A percentile compares a stretch with the other conserved stretches of the same genome.
Conservation (phyloP, 2,888 invertebrate species). For the Branchinecta sandiegonensis region DNA sequence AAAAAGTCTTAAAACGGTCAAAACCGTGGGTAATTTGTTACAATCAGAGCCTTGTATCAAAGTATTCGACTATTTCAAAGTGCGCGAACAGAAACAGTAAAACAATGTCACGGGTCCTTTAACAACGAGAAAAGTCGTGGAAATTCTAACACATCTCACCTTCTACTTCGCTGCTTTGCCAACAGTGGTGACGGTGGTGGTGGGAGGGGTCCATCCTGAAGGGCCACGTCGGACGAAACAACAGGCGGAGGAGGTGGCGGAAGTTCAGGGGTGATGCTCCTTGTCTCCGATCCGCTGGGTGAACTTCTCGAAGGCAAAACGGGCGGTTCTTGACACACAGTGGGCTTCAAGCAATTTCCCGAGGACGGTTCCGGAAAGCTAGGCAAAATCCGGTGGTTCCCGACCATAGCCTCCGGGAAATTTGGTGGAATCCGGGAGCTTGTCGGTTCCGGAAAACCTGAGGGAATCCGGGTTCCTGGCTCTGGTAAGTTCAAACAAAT, state of each 20-base stretch:
- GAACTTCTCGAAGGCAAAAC: conserved; percentile 20
- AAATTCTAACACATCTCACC: neutral
- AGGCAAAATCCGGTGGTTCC: neutral
- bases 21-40: too few relatives aligned
- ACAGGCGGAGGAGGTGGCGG: conserved; percentile 44
- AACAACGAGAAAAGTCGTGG: too few relatives aligned
- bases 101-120: too few relatives aligned
- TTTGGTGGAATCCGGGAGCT: neutral
- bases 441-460: too few relatives aligned
- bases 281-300: conserved; percentile 18
- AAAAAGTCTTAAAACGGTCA: too few relatives aligned
- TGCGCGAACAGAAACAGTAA: too few relatives aligned
- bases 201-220: conserved; percentile 48
- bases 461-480: neutral
- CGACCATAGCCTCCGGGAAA: neutral
- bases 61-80: too few relatives aligned
- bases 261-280: conserved; percentile 33
- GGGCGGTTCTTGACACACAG: conserved; percentile 16
- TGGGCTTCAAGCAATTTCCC: conserved; percentile 6
- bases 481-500: neutral
- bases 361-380: neutral
- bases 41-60: too few relatives aligned
- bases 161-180: conserved; percentile 28
- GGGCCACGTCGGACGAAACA: conserved; percentile 40
- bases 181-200: conserved; percentile 46